Base-by-base conservation (phyloP, 2,888 invertebrate genomes). In the Hirudinaria manillensis region DNA sequence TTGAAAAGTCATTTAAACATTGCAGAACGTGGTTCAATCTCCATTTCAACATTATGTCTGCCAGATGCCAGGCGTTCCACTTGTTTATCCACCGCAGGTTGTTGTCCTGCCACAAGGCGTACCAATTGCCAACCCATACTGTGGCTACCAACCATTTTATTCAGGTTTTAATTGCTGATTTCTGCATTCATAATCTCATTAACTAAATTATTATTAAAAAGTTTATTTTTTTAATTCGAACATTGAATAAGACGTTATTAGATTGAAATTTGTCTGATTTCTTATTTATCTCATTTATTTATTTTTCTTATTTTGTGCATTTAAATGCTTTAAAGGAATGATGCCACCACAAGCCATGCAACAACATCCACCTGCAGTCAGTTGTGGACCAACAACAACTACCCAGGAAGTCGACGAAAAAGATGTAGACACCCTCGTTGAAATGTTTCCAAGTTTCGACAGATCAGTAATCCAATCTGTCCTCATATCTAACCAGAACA, bases 401-500 rank as follows among this genome's bases (percentile, higher is more conserved):
- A 13, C 24, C 53, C 45, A 45, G 55, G 27, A 53, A 19, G 32
- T 27, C 34, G n/a, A 32, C 10, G 61, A 73, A n/a, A 56, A 73
- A 29, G 73, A 73, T 45, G 29, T 73, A 3, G 73, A 65, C n/a
- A 73, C 36, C 21, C 56, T 73, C n/a, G 56, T 36, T 19, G 73
- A 73, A 32, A 73, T 73, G 73, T 73, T 73, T 73, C 73, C 73
- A 38, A 19, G 34, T 29, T 55, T 73, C 13, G 73, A 73, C 38
- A 56, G 38, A n/a, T 2, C 65, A 27, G 55, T 56, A 27, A 73
- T 73, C 34, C 56, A 73, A 36, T 56, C 73, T 21, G 65, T 73
- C 38, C 24, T 73, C 0, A 36, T 3, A 32, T 34, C 51, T 29
- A 73, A 73, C 65, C 32, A 36, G 24, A 34, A 65, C 32, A 56